A percentile compares a stretch with the other conserved stretches of the same genome.
Conservation (phyloP, 2,113 vertebrate genomes). For the Tychaedon coryphoeus region DNA sequence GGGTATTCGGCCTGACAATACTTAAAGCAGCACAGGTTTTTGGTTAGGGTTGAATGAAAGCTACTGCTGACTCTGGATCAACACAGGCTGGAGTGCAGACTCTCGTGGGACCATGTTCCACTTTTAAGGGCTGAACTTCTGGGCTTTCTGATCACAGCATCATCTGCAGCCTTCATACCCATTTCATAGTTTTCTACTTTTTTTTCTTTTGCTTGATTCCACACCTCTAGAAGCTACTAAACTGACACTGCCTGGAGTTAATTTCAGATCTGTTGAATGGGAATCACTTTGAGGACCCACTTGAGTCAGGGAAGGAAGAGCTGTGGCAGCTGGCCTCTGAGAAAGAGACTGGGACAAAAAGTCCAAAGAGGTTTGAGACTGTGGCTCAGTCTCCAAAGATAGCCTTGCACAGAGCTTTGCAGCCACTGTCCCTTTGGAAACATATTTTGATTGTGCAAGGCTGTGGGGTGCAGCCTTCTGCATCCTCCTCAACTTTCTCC, state of each 20-base stretch:
- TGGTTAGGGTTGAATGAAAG: not conserved
- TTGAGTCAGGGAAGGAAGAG: not conserved
- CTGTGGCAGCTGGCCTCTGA: not conserved
- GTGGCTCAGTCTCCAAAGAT: not conserved
- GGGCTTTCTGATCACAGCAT: not conserved
- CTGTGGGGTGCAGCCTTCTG: not conserved
- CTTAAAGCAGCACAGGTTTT: not conserved
- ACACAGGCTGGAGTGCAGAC: not conserved
- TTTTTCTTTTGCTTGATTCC: not conserved
- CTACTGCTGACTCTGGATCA: not conserved
- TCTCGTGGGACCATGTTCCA: accelerated
- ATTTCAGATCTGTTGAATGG: not conserved
- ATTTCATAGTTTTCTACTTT: not conserved
- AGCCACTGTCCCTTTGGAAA: not conserved
- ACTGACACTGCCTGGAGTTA: not conserved
- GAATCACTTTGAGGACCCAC: not conserved
- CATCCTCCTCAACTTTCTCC: not conserved
- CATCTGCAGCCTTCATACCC: not conserved
- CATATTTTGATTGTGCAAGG: not conserved
- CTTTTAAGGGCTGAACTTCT: not conserved
- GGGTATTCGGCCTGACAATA: not conserved
- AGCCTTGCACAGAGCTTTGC: not conserved
- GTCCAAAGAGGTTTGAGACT: not conserved
- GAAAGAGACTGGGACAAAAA: not conserved
- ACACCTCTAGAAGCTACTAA: not conserved